phyloP scores from a whole-genome alignment of 2,797 vertebrate species.

The Argya squamiceps region DNA sequence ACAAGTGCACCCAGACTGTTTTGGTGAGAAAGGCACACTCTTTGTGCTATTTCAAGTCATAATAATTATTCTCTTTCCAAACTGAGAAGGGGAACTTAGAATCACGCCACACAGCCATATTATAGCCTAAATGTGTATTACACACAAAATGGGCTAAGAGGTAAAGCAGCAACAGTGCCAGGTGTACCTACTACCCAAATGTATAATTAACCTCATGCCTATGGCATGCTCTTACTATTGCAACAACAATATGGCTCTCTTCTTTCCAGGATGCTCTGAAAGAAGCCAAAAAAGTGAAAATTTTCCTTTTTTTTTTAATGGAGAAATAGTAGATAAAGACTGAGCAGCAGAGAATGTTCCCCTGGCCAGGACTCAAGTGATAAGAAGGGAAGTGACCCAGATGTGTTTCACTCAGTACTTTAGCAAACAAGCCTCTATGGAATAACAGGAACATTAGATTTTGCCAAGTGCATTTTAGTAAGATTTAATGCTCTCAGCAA shows the following conservation, averaged over 20 bases:
- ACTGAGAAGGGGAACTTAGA: neutral
- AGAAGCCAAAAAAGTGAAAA: neutral
- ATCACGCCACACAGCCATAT: neutral
- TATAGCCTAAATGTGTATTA: neutral
- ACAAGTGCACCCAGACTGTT: neutral
- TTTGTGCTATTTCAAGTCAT: neutral
- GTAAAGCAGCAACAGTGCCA: neutral
- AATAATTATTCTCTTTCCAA: neutral
- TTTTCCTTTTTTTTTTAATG: neutral
- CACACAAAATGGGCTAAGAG: neutral
- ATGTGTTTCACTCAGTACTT: neutral
- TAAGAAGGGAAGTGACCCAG: neutral
- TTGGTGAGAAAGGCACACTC: neutral
- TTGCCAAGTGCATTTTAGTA: neutral
- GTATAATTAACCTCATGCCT: rapidly evolving
- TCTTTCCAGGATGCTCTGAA: neutral
- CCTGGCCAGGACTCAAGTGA: neutral
- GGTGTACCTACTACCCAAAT: neutral
- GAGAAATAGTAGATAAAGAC: neutral
- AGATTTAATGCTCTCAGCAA: neutral
- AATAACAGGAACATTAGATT: neutral
- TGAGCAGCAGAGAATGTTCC: neutral
- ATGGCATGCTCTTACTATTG: neutral
- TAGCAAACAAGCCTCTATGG: neutral
- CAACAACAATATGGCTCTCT: neutral